Conservation (phyloP, 2,888 invertebrate genomes). For the Microplitis manilae region DNA sequence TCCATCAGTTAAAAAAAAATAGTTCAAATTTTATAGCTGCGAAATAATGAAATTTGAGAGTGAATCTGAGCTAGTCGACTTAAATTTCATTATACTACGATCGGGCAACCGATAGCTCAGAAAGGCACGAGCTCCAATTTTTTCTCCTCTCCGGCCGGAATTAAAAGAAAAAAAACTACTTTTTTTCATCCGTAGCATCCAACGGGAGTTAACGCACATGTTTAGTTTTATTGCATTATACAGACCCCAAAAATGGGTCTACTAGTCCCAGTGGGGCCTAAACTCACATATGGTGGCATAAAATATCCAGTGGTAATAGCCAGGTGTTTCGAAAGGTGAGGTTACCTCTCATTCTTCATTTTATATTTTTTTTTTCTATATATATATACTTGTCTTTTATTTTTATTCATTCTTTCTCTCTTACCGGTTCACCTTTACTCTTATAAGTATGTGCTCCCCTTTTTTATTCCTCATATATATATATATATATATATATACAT, state of each 20-base stretch:
- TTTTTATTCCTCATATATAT: background rate
- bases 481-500: conserved; percentile 13
- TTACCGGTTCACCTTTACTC: background rate
- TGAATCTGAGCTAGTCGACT: background rate
- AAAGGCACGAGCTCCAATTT: background rate
- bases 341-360: conserved; percentile 14
- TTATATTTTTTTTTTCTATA: background rate
- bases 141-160: background rate
- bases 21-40: background rate
- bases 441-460: conserved; percentile 8
- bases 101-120: background rate
- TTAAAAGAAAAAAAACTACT: background rate
- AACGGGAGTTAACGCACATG: conserved; percentile 13
- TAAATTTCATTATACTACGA: background rate
- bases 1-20: background rate
- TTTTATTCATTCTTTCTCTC: background rate
- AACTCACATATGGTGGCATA: conserved; percentile 64
- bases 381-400: background rate
- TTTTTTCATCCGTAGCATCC: background rate
- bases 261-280: conserved; percentile 70
- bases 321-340: conserved; percentile 71
- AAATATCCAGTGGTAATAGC: conserved; percentile 67
- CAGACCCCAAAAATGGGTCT: conserved; percentile 65
- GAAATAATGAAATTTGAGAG: background rate
- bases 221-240: conserved; percentile 4